Evolutionary conservation across 2,888 invertebrate genomes (phyloP), one percentile per base, ranked within the genome.

Genomic region (Chalcosyrphus nemorum): DNA sequence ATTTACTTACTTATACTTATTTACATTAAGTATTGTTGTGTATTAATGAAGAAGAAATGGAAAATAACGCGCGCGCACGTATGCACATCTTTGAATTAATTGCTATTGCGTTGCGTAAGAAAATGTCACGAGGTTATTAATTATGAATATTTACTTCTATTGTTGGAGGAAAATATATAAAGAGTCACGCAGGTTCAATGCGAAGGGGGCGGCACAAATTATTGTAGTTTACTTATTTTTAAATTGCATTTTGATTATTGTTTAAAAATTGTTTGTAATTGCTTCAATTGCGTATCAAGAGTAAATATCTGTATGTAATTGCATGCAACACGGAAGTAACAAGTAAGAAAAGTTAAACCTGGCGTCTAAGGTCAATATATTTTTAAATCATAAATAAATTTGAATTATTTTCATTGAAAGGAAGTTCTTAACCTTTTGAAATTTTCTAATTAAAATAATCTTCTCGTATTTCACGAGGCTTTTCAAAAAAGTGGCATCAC

Each of bases 51-150:
- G 54, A 74, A 66, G 52, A 74, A 63, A 74, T 32, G 38, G 29
- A 71, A 63, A 35, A n/a, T n/a, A 52, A 50, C 27, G 24, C 56
- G 38, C 43, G 59, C 45, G 41, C 63, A 71, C 45, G n/a, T 52
- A 45, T 72, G 32, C 32, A 47, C 29, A 38, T 63, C 43, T 47
- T 66, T 70, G 52, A 84, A 84, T 70, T 68, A 70, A 78, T 72
- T 74, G 74, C 45, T 61, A 57, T 15, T 35, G 7, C 24, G 68
- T 82, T 78, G 47, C 78, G 70, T 70, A 52, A 74, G 80, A 52
- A 63, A 80, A 70, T 84, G 80, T 84, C 84, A 74, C 21, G 56
- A 24, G 74, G 63, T 68, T 70, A 80, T 84, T 80, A 75, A 84
- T 80, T 84, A 70, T 65, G 41, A 70, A 50, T 68, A 78, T 80